phyloP scores from a whole-genome alignment of 2,888 invertebrate genomes.

The Cinara cedri region DNA sequence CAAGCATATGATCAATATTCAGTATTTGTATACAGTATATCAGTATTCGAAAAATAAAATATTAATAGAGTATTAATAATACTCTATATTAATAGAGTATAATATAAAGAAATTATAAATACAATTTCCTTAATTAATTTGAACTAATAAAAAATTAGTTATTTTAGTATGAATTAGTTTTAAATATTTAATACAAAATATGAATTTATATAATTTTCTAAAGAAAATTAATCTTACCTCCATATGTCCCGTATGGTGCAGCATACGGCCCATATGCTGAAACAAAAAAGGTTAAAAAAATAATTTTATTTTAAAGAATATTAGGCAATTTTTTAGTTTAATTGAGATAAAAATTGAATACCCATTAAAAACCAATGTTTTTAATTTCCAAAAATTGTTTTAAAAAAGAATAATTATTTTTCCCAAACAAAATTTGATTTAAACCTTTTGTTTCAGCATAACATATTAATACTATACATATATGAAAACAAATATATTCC shows the following conservation, averaged over 20 bases:
- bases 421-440: slow-evolving; percentile 30
- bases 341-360: slow-evolving; percentile 6
- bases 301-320: slow-evolving; percentile 45
- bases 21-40: no score
- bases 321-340: slow-evolving; percentile 7
- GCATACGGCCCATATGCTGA: slow-evolving; percentile 57
- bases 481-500: background rate
- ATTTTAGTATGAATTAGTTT: background rate
- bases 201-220: background rate
- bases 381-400: slow-evolving; percentile 7
- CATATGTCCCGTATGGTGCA: slow-evolving; percentile 55
- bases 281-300: slow-evolving; percentile 55
- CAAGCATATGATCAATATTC: slow-evolving; percentile 37
- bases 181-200: background rate
- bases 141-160: background rate
- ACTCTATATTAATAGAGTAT: no score
- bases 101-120: background rate
- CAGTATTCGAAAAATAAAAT: no score
- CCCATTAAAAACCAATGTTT: slow-evolving; percentile 9
- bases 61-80: no score
- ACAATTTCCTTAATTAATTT: background rate
- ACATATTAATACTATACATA: slow-evolving; percentile 14
- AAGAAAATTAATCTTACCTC: slow-evolving; percentile 49
- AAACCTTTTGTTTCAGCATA: slow-evolving; percentile 56
- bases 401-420: slow-evolving; percentile 23